phyloP scores from a whole-genome alignment of 2,797 vertebrate species.

The Geotrypetes seraphini region DNA sequence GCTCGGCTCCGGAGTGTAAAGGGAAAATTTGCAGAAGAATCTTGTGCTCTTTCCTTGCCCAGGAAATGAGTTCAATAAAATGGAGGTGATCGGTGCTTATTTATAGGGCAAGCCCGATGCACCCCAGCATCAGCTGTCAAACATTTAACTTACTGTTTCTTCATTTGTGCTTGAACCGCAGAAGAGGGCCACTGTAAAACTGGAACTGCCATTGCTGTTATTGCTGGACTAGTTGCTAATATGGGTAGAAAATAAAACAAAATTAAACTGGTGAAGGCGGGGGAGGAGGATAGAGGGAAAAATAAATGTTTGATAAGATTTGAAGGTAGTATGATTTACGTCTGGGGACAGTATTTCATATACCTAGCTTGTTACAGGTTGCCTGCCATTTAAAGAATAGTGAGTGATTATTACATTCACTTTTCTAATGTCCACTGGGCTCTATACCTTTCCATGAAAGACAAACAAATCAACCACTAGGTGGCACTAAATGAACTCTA shows the following conservation, averaged over 20 bases:
- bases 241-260: constrained; percentile 2
- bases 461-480: too few relatives aligned
- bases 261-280: too few relatives aligned
- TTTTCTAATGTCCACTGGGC: too few relatives aligned
- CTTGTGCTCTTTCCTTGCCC: constrained; percentile 55
- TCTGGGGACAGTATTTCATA: too few relatives aligned
- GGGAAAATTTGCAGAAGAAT: constrained; percentile 57
- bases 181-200: too few relatives aligned
- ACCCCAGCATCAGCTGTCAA: constrained; percentile 47
- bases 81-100: constrained; percentile 62
- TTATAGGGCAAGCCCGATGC: constrained; percentile 55
- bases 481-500: too few relatives aligned
- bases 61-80: constrained; percentile 64
- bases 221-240: constrained; percentile 20
- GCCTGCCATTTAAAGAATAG: too few relatives aligned
- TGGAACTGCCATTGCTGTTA: constrained; percentile 25
- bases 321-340: too few relatives aligned
- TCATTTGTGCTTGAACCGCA: constrained; percentile 35
- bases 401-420: too few relatives aligned
- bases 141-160: constrained; percentile 43
- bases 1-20: constrained; percentile 50
- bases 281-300: constrained; percentile 7
- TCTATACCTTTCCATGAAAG: too few relatives aligned
- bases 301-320: too few relatives aligned
- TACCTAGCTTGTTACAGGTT: too few relatives aligned